Percentiles rank a stretch among this genome's conserved stretches.
phyloP scores from a whole-genome alignment of 2,797 vertebrate genomes.

The Falco rusticolus region DNA sequence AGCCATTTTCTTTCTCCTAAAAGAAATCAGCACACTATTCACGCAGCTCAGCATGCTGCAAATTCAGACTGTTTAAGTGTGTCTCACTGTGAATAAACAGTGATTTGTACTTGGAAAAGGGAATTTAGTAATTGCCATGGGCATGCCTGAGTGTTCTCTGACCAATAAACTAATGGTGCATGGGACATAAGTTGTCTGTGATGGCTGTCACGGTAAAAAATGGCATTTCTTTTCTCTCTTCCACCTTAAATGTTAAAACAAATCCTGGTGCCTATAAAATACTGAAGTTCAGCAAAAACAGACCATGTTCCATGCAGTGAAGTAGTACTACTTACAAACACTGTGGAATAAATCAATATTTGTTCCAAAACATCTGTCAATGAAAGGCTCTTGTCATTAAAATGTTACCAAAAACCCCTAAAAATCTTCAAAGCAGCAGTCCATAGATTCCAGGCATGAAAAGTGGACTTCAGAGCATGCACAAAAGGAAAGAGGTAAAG shows the following conservation, averaged over 20 bases:
- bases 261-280: neutral
- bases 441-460: neutral
- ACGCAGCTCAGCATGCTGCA: neutral
- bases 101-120: neutral
- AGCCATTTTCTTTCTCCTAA: neutral
- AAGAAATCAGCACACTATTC: neutral
- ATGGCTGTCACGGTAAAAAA: neutral
- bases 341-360: neutral
- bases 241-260: neutral
- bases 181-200: neutral
- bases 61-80: neutral
- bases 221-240: neutral
- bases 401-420: neutral
- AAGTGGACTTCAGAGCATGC: neutral
- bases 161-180: neutral
- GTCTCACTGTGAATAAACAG: neutral
- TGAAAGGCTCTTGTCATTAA: neutral
- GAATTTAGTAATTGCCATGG: neutral
- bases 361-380: neutral
- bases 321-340: neutral
- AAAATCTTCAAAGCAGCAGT: neutral
- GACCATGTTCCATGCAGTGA: neutral
- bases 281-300: neutral
- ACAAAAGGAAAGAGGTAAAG: neutral
- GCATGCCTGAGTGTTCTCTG: neutral